phyloP scores from a whole-genome alignment of 35 echinoderm and acorn worm genomes.

The Hemicentrotus pulcherrimus region DNA sequence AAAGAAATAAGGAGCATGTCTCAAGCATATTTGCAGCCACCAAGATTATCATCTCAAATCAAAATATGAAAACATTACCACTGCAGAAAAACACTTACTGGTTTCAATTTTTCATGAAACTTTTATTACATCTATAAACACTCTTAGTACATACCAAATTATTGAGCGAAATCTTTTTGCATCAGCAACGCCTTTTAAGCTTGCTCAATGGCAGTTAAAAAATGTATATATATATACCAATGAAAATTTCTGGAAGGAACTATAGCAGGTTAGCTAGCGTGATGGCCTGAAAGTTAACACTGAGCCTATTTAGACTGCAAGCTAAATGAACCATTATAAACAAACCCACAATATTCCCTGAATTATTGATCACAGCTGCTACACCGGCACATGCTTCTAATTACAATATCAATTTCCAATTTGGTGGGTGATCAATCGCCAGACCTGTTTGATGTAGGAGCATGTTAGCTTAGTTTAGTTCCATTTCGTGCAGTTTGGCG shows the following conservation, averaged over 20 bases:
- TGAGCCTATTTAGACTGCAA: slow-evolving; percentile 23
- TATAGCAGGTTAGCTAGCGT: neutral
- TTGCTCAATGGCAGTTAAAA: neutral
- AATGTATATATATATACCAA: neutral
- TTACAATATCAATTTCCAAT: slow-evolving; percentile 36
- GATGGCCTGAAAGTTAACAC: slow-evolving; percentile 30
- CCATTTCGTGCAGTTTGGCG: neutral
- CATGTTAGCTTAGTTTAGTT: neutral
- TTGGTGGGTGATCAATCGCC: slow-evolving; percentile 6
- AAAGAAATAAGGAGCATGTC: no score
- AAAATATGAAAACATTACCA: no score
- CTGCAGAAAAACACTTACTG: no score
- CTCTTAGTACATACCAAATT: neutral
- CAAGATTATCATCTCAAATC: no score
- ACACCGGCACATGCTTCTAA: slow-evolving; percentile 13
- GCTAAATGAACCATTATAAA: slow-evolving; percentile 23
- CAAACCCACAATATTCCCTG: neutral
- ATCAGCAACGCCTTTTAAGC: neutral
- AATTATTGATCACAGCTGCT: slow-evolving; percentile 39
- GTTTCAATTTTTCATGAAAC: neutral
- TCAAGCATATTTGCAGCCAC: no score
- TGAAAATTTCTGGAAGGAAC: neutral
- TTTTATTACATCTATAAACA: neutral
- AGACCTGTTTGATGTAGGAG: neutral
- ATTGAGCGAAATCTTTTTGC: neutral